phyloP scores from a whole-genome alignment of 1,140 invertebrate genomes.

The Pristionchus pacificus region DNA sequence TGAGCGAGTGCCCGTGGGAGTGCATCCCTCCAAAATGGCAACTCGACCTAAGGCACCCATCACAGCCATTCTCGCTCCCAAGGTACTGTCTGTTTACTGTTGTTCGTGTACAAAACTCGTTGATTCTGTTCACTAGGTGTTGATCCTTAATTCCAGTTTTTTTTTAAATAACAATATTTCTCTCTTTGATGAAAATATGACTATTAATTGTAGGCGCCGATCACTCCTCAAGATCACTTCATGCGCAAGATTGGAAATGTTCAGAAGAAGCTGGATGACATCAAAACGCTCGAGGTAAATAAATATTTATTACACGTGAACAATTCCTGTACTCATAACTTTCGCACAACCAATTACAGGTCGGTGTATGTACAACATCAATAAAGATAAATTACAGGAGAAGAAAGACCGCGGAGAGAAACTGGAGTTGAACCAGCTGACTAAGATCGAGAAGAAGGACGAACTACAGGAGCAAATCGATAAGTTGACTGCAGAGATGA shows the following conservation, averaged over 20 bases:
- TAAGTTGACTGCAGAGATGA: conserved; percentile 50
- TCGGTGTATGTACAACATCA: too few relatives aligned
- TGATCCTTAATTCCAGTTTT: too few relatives aligned
- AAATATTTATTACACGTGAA: conserved; percentile 1
- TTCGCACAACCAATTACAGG: too few relatives aligned
- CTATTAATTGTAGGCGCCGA: conserved; percentile 22
- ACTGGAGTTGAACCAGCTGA: conserved; percentile 50
- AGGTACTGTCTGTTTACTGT: conserved; percentile 25
- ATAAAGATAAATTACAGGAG: conserved; percentile 31
- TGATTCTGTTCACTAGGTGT: too few relatives aligned
- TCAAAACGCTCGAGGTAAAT: conserved; percentile 40
- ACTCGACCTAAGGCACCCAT: conserved; percentile 2
- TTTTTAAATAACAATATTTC: too few relatives aligned
- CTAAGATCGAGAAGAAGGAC: conserved; percentile 54
- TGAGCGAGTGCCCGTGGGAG: conserved; percentile 16
- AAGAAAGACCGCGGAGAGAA: conserved; percentile 44
- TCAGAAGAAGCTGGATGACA: conserved; percentile 50
- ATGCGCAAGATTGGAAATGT: conserved; percentile 45
- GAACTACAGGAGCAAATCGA: conserved; percentile 58
- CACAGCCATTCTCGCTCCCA: conserved; percentile 10
- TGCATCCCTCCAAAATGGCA: background rate
- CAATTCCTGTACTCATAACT: too few relatives aligned
- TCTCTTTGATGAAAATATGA: too few relatives aligned
- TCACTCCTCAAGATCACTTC: conserved; percentile 47
- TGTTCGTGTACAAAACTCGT: too few relatives aligned